Conservation (phyloP, 2,113 vertebrate species). For the Reinhardtius hippoglossoides region DNA sequence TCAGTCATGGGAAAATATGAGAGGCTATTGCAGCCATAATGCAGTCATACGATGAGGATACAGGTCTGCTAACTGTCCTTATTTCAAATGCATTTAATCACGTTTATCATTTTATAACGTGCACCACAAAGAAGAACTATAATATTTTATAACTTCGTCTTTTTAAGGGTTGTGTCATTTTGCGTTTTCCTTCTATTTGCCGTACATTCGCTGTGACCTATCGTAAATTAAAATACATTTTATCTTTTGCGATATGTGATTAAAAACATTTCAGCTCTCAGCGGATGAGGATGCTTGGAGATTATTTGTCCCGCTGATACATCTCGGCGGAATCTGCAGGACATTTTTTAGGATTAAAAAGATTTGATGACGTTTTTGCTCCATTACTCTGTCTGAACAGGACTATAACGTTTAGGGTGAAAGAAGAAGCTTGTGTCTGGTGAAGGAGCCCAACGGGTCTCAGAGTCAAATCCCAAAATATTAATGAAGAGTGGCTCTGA, state of each 20-base stretch:
- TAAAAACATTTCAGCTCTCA: background rate
- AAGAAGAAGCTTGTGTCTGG: no score
- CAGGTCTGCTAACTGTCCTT: conserved; percentile 1
- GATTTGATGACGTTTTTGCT: background rate
- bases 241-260: background rate
- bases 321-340: background rate
- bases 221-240: no score
- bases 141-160: background rate
- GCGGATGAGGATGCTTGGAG: background rate
- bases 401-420: background rate
- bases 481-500: no score
- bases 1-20: background rate
- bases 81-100: conserved; percentile 7
- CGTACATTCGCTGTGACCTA: background rate
- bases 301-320: background rate
- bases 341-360: background rate
- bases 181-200: background rate
- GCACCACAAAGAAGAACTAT: background rate
- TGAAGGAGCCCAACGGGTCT: background rate
- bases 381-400: background rate
- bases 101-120: background rate
- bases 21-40: background rate
- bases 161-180: background rate
- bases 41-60: background rate
- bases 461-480: no score